Evolutionary conservation across 2,888 invertebrate genomes (phyloP), one percentile per base, ranked within the genome.

Genomic region (Drosophila birchii): DNA sequence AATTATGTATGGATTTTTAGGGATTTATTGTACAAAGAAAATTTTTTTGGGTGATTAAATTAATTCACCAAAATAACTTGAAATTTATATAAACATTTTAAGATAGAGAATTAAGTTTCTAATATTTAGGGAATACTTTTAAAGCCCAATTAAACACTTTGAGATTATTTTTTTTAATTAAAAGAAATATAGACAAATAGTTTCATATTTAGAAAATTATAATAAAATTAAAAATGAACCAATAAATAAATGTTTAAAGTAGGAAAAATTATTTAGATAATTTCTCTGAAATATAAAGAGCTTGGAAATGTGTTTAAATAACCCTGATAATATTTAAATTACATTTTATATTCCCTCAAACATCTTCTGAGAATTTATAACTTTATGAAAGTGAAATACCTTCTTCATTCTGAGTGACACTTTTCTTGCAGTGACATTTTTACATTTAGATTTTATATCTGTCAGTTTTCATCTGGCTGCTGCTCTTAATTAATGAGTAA

Each of bases 401-500:
- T 1, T 5, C 11, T 1, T 9, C 5, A 16, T 2, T 20, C 12
- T 7, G 8, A 8, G 38, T 26, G 7, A 1, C 54, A 54, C 23
- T n/a, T 56, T 60, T 55, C 26, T 51, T 16, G 5, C 39, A 41
- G 63, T 68, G 45, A 20, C 32, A 18, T 49, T 18, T 49, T n/a
- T 66, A 43, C 57, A 71, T 51, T 55, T 53, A 55, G 54, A 62
- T 49, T 55, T 62, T 43, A 38, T 62, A 56, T 71, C 71, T 70
- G 71, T 56, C 71, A 61, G 73, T 73, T 56, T 62, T 54, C 53
- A 67, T 67, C n/a, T 47, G 56, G 59, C 34, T 36, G 47, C 58
- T 66, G 70, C 41, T 6, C 71, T 70, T 72, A 72, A 72, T 66
- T 75, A 66, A 72, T 72, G 75, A 56, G 56, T 29, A 38, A 53